These are phyloP conservation scores for Heliconius congener DNA, from an alignment of 1,140 invertebrate genomes.

Conservation along the genomic window DNA sequence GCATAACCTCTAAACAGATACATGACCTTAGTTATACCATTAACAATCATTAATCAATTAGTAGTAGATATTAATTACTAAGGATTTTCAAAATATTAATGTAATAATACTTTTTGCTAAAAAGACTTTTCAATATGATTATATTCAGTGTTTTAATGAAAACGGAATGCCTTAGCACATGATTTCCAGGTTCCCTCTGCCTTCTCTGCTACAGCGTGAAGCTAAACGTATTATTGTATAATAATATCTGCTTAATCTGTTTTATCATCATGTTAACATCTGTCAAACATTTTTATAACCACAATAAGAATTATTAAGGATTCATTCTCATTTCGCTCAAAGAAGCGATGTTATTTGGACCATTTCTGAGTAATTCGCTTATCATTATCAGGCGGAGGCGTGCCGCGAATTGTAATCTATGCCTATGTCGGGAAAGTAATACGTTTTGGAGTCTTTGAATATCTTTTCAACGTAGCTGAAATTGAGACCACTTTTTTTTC, in stretches of 20 bases:
- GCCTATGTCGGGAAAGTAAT: not conserved
- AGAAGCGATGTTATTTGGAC: constrained; percentile 40
- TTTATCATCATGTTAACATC: not conserved
- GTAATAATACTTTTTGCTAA: too few relatives aligned
- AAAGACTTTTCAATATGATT: too few relatives aligned
- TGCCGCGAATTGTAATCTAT: constrained; percentile 34
- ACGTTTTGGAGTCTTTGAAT: not conserved
- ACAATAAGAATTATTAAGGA: not conserved
- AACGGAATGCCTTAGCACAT: too few relatives aligned
- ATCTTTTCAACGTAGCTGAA: not conserved
- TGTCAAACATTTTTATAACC: not conserved
- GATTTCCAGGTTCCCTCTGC: too few relatives aligned
- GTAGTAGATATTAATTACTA: too few relatives aligned
- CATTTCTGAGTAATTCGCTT: constrained; percentile 42
- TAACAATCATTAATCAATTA: too few relatives aligned
- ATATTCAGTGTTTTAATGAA: too few relatives aligned
- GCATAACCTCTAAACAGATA: too few relatives aligned
- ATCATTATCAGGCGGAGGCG: constrained; percentile 39
- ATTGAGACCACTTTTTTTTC: not conserved
- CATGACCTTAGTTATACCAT: too few relatives aligned
- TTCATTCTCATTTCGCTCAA: not conserved
- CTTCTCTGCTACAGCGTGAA: too few relatives aligned
- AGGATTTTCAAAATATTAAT: too few relatives aligned
- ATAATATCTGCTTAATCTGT: not conserved
- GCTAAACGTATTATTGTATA: too few relatives aligned